Percentiles rank a stretch among this genome's conserved stretches.
phyloP scores from a whole-genome alignment of 2,113 vertebrate species.

The Panthera tigris region DNA sequence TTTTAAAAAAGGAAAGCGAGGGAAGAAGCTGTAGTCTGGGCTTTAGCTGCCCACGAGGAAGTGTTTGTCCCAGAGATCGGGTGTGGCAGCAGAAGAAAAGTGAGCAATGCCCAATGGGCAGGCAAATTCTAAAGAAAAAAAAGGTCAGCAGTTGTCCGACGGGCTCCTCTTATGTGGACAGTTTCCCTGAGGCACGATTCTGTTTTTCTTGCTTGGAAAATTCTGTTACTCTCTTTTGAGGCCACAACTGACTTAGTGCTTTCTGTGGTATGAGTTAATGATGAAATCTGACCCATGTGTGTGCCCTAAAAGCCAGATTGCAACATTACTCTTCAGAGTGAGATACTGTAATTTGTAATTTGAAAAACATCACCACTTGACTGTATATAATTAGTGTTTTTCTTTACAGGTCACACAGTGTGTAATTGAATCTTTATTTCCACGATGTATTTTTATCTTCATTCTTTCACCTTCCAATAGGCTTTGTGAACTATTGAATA shows the following conservation, averaged over 20 bases:
- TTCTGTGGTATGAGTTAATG: background rate
- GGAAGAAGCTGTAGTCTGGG: background rate
- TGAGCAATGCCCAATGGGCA: background rate
- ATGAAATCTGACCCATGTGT: background rate
- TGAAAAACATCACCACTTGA: background rate
- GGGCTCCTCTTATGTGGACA: background rate
- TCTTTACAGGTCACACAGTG: background rate
- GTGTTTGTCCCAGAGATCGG: background rate
- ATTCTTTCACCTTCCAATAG: background rate
- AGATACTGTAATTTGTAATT: background rate
- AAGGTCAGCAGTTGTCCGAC: background rate
- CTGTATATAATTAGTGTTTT: background rate
- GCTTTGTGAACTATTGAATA: background rate
- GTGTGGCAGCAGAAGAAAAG: background rate
- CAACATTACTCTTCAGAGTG: background rate
- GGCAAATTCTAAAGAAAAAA: background rate
- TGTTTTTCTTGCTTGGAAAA: constrained; percentile 36
- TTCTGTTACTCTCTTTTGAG: background rate
- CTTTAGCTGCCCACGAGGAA: background rate
- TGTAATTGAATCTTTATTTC: background rate
- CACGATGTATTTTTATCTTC: background rate
- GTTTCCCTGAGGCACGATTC: background rate
- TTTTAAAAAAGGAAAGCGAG: background rate
- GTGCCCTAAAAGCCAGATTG: background rate
- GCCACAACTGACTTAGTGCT: background rate